Evolutionary conservation across 2,888 invertebrate species (phyloP).

Genomic region (Sinopyrophorus schimmeli): DNA sequence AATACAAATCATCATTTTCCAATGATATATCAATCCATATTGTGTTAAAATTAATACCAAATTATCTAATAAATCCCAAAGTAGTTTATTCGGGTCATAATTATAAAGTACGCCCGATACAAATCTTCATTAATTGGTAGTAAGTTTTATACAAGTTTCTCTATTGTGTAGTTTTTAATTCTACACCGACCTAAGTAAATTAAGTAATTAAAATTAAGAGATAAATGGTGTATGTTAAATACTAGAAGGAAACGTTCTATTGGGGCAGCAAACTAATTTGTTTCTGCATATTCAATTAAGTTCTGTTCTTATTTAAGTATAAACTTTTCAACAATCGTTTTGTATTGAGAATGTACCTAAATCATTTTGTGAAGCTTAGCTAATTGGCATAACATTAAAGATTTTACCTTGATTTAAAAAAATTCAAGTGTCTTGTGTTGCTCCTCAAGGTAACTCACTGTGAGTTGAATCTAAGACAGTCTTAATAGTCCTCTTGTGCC

Average conservation of each 20-base stretch:
- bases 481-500: slow-evolving; percentile 64
- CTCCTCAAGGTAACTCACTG: slow-evolving; percentile 65
- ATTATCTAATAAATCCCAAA: slow-evolving; percentile 60
- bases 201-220: slow-evolving; percentile 7
- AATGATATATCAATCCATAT: slow-evolving; percentile 64
- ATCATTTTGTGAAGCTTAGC: neutral
- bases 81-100: slow-evolving; percentile 65
- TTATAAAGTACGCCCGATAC: slow-evolving; percentile 68
- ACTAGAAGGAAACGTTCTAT: slow-evolving; percentile 69
- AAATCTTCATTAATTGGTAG: slow-evolving; percentile 69
- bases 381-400: slow-evolving; percentile 2
- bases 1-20: slow-evolving; percentile 65
- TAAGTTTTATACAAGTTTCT: slow-evolving; percentile 60
- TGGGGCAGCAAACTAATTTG: slow-evolving; percentile 61
- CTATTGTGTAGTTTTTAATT: slow-evolving; percentile 66
- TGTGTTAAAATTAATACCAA: slow-evolving; percentile 64
- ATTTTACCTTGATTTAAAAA: slow-evolving; percentile 63
- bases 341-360: slow-evolving; percentile 31
- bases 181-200: slow-evolving; percentile 66
- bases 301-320: slow-evolving; percentile 32
- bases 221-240: slow-evolving; percentile 39
- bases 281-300: slow-evolving; percentile 39
- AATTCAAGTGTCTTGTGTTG: slow-evolving; percentile 69
- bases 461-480: slow-evolving; percentile 64
- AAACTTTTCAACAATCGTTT: slow-evolving; percentile 32